Conservation (phyloP, 2,888 invertebrate genomes). For the Dolichomitus sp. region DNA sequence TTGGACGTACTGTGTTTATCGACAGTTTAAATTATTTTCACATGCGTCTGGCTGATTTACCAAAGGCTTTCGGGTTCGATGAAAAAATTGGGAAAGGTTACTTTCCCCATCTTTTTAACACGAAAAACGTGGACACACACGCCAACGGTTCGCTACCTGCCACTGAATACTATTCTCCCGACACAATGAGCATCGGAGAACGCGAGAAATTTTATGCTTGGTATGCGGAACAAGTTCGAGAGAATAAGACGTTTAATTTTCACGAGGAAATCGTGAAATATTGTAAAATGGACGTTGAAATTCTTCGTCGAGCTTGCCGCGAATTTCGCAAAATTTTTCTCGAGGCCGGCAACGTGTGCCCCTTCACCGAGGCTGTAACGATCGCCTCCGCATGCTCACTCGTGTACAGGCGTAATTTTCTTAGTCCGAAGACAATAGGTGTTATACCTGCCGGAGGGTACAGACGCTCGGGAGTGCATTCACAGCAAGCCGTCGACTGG, state of each 20-base stretch:
- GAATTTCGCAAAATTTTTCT: background rate
- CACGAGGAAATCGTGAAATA: slow-evolving; percentile 73
- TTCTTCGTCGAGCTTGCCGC: slow-evolving; percentile 69
- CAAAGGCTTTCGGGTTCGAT: slow-evolving; percentile 74
- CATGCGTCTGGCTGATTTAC: slow-evolving; percentile 70
- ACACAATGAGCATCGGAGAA: too few relatives aligned
- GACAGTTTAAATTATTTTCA: slow-evolving; percentile 64
- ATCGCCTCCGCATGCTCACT: background rate
- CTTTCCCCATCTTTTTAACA: slow-evolving; percentile 74
- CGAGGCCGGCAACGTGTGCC: background rate
- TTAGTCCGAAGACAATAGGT: too few relatives aligned
- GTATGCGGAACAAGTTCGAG: background rate
- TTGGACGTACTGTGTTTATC: slow-evolving; percentile 65
- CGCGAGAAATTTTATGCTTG: too few relatives aligned
- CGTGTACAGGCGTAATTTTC: background rate
- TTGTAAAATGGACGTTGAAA: slow-evolving; percentile 71
- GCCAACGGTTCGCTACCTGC: slow-evolving; percentile 68
- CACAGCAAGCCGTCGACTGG: too few relatives aligned
- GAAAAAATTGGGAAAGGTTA: slow-evolving; percentile 68
- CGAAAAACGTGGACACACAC: slow-evolving; percentile 61
- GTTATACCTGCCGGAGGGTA: too few relatives aligned
- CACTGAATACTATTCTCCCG: background rate
- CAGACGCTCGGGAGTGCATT: too few relatives aligned
- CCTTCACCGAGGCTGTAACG: background rate
- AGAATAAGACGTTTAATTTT: slow-evolving; percentile 70